Base-by-base conservation (phyloP, 2,797 vertebrate genomes). In the Eulemur albifrons region DNA sequence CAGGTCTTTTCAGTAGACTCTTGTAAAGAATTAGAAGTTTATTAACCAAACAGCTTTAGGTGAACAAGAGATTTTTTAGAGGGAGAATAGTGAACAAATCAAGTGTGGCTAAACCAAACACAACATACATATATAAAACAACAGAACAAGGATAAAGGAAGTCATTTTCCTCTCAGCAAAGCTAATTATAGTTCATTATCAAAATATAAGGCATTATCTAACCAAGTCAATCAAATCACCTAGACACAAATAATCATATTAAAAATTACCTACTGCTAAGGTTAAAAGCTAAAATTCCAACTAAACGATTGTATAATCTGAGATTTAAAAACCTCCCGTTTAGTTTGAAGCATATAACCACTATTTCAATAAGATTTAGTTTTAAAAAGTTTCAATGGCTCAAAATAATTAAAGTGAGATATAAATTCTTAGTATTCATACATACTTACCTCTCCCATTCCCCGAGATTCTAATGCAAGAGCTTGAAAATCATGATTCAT, bases 401-500 rank as follows among this genome's bases (percentile, higher is more conserved):
- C 45, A 95, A 79, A 88, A 93, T 43, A 95, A 87, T 75, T 57
- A 67, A 88, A 69, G 48, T 88, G n/a, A 95, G 45, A 4, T 61
- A 40, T 57, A 86, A 82, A 38, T 87, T 94, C 81, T 91, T 92
- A 96, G 63, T 50, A 94, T 88, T 83, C 69, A 43, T 82, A 95
- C 93, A 76, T 97, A 98, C 98, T 99, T 99, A 99, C 99, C 99
- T 99, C 99, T 98, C 99, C 99, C 99, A 99, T 99, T 98, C 99
- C 99, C 98, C 99, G 99, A 54, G 99, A 99, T 98, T 99, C 99
- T 99, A 99, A 99, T 98, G 99, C 99, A 98, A 99, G 99, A 97
- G 99, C 99, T 98, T 99, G 99, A 99, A 99, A 99, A 97, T 99
- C 99, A 98, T 99, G 99, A 98, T 99, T 99, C 99, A 99, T 99